Evolutionary conservation across 2,113 vertebrate species (phyloP), one percentile per base, ranked within the genome.

Genomic region (Psilopogon haemacephalus): DNA sequence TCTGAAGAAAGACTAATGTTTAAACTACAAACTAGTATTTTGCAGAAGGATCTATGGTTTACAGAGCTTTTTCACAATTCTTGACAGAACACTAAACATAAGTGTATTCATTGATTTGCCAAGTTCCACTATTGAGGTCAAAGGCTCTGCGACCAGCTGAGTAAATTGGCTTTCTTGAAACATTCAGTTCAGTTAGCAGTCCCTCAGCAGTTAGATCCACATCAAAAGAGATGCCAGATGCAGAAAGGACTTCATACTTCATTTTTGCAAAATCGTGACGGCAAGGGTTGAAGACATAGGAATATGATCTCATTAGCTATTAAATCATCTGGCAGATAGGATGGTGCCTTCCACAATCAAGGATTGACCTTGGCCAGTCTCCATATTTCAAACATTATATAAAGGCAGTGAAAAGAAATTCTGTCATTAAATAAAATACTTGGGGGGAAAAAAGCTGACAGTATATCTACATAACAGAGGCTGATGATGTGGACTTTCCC

Each of bases 1-100:
- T 97, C 97, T 97, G 89, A 98, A 98, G 97, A 98, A 98, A 98
- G 98, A 98, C 97, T 98, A 97, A 98, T 98, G 98, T 98, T 99
- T 98, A 97, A 98, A 98, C 98, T 98, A 97, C 98, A 98, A 98
- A 97, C 96, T 96, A 97, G 97, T 96, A 97, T 97, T 98, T 96
- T 98, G 96, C 97, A 98, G 97, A 97, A 97, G 97, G 96, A 97
- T 97, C 97, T 97, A 96, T 96, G 94, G 96, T 95, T 97, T 97
- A 97, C 92, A 95, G 96, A 97, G 96, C 93, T 97, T 98, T 98
- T 98, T 97, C 96, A 69, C 97, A 97, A 97, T 97, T 98, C 97
- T 98, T 98, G 97, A 98, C 97, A 97, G 98, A 98, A 98, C 97
- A 95, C 97, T 98, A 97, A 98, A 97, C 97, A 95, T 98, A 97